Conservation (phyloP, 2,888 invertebrate species). For the Argyresthia goedartella region DNA sequence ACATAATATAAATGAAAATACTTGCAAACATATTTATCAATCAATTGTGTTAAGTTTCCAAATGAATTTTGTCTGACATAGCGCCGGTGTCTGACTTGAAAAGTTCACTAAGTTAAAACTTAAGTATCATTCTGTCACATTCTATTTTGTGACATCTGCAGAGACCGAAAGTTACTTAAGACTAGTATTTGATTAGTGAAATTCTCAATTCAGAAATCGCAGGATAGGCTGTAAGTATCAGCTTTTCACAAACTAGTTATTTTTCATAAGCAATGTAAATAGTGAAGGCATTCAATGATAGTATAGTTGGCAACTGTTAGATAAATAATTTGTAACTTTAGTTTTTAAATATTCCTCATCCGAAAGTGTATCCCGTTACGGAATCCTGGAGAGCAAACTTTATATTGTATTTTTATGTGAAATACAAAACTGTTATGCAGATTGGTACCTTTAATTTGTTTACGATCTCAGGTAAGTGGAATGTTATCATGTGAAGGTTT, state of each 20-base stretch:
- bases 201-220: too few relatives aligned
- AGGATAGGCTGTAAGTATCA: neutral
- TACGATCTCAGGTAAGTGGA: constrained; percentile 48
- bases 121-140: too few relatives aligned
- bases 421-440: constrained; percentile 13
- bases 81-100: neutral
- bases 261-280: constrained; percentile 6
- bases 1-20: neutral
- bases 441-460: constrained; percentile 38
- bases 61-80: neutral
- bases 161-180: too few relatives aligned
- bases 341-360: constrained; percentile 3
- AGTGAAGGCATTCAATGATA: neutral
- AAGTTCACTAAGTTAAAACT: too few relatives aligned
- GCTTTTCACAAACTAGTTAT: constrained; percentile 7
- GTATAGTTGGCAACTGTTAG: neutral
- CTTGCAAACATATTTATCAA: constrained; percentile 1
- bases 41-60: neutral
- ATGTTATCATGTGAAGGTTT: constrained; percentile 64
- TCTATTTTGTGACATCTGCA: too few relatives aligned
- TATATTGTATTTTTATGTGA: constrained; percentile 13
- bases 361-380: neutral
- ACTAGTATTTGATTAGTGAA: too few relatives aligned
- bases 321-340: constrained; percentile 7
- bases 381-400: constrained; percentile 9